These are phyloP conservation scores for Callosobruchus maculatus DNA, from an alignment of 2,888 invertebrate species.

Conservation along the genomic window DNA sequence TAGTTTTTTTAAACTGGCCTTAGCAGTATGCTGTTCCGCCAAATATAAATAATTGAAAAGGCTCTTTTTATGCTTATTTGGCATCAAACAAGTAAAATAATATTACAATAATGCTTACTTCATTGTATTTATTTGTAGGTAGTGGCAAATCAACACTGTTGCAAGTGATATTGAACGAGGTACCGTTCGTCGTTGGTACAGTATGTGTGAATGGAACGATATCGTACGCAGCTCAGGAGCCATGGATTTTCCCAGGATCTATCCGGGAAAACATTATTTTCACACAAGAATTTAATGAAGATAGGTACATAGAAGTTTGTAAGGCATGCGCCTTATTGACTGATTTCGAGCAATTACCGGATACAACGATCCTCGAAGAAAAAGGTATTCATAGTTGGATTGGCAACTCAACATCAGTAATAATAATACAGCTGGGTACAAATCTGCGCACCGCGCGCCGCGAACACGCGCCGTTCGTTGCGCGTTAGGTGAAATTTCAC, in stretches of 20 bases:
- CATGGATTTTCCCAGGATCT: constrained; percentile 79
- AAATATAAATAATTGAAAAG: no score
- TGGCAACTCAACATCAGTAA: no score
- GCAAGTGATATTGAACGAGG: constrained; percentile 62
- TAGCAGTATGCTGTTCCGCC: no score
- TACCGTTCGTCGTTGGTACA: constrained; percentile 61
- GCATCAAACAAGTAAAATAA: neutral
- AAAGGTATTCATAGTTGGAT: constrained; percentile 62
- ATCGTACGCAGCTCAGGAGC: constrained; percentile 77
- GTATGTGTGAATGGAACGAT: constrained; percentile 63
- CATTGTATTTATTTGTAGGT: constrained; percentile 39
- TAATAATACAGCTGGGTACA: no score
- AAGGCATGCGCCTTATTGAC: constrained; percentile 65
- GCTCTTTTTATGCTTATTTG: no score
- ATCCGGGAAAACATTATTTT: constrained; percentile 88
- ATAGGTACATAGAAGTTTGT: constrained; percentile 62
- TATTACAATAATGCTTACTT: neutral
- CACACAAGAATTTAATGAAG: constrained; percentile 67
- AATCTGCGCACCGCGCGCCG: no score
- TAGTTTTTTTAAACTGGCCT: no score
- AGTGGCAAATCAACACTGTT: constrained; percentile 57
- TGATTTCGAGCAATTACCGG: constrained; percentile 70
- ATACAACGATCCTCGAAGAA: constrained; percentile 73
- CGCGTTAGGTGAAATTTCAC: no score
- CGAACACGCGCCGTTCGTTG: no score